phyloP scores from a whole-genome alignment of 2,888 invertebrate species.

The Cylloceria caligata region DNA sequence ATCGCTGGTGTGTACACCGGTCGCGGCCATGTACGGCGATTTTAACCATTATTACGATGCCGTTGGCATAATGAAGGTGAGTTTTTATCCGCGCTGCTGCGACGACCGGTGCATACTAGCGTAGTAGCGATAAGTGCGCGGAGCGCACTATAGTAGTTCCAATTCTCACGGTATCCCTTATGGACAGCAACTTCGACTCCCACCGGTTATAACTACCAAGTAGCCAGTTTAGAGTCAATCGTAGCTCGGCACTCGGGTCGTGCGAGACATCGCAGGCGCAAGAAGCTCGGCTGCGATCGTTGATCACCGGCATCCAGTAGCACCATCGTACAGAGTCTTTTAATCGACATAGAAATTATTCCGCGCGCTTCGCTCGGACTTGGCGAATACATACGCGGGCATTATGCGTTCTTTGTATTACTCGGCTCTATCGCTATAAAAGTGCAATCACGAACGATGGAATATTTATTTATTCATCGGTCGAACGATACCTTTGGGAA shows the following conservation, averaged over 20 bases:
- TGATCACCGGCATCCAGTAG: not conserved
- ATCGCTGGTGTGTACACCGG: conserved; percentile 66
- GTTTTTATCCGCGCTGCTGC: conserved; percentile 77
- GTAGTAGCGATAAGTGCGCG: conserved; percentile 56
- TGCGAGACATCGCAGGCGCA: conserved; percentile 9
- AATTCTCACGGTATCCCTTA: conserved; percentile 83
- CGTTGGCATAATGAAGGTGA: conserved; percentile 83
- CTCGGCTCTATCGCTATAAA: not conserved
- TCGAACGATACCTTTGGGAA: not conserved
- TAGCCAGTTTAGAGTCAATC: conserved; percentile 22
- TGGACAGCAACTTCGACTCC: conserved; percentile 75
- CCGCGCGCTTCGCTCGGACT: not conserved
- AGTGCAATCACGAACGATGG: not conserved
- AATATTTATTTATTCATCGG: conserved; percentile 3
- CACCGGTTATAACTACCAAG: conserved; percentile 68
- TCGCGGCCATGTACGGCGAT: conserved; percentile 82
- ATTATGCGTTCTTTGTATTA: not conserved
- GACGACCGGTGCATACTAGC: conserved; percentile 54
- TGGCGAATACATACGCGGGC: conserved; percentile 19
- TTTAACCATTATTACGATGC: conserved; percentile 82
- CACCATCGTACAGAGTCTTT: conserved; percentile 8
- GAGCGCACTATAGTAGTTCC: conserved; percentile 76
- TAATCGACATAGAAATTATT: conserved; percentile 34
- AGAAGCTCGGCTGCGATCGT: conserved; percentile 34
- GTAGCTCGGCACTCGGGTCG: not conserved